These are phyloP conservation scores for Pyrgilauda ruficollis DNA, from an alignment of 2,113 vertebrate genomes.

Conservation along the genomic window DNA sequence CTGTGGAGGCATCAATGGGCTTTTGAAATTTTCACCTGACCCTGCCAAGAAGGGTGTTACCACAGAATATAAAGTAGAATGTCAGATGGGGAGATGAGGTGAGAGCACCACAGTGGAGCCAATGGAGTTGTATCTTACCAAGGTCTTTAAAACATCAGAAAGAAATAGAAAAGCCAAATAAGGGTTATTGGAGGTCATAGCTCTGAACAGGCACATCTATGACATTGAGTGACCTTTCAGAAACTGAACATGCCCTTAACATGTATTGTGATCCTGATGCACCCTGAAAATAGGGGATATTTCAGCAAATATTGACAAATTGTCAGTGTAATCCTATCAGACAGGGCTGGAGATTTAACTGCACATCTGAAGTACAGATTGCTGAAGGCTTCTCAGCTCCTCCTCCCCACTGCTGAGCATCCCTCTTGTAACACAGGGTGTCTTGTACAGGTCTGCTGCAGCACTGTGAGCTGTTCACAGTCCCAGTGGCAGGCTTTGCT, in stretches of 20 bases:
- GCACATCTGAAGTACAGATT: not conserved
- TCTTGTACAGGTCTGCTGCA: not conserved
- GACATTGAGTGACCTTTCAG: not conserved
- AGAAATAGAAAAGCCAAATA: not conserved
- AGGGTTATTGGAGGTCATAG: not conserved
- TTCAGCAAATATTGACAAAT: not conserved
- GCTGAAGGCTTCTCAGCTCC: not conserved
- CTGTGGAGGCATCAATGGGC: not conserved
- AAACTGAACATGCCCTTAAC: not conserved
- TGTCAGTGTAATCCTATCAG: not conserved
- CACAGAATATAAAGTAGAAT: not conserved
- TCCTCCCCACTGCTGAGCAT: not conserved
- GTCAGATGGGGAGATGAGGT: not conserved
- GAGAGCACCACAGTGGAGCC: not conserved
- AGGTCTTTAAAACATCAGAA: not conserved
- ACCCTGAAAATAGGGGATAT: not conserved
- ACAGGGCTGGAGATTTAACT: not conserved
- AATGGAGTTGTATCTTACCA: not conserved
- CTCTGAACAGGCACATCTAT: not conserved
- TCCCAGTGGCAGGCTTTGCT: not conserved
- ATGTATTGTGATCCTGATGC: not conserved
- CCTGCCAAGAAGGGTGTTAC: not conserved
- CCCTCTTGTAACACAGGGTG: not conserved
- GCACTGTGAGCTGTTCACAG: not conserved
- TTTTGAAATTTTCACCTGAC: not conserved